Evolutionary conservation across 2,888 invertebrate genomes (phyloP).

Genomic region (Thymelicus lineola): DNA sequence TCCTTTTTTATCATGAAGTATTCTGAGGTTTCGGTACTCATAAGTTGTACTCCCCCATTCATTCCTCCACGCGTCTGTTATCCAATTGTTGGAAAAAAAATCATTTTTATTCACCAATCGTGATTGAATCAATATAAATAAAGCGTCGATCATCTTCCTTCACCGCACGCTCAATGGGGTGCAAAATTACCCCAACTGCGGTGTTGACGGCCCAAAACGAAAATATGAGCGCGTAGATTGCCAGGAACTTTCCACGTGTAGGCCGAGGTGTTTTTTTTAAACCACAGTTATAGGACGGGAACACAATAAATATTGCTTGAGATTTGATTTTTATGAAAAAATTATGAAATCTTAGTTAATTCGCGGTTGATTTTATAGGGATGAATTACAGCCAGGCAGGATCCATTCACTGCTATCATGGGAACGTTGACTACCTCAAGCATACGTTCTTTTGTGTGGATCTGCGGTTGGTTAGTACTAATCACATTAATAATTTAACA

Average conservation of each 20-base stretch:
- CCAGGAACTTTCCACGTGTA: constrained; percentile 15
- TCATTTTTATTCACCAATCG: constrained; percentile 11
- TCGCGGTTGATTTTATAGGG: no score
- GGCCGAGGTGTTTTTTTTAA: not conserved
- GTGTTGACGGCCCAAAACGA: not conserved
- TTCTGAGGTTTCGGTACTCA: not conserved
- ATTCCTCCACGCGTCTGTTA: constrained; percentile 3
- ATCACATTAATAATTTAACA: no score
- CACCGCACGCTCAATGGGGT: constrained; percentile 28
- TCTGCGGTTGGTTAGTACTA: no score
- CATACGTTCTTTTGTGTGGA: no score
- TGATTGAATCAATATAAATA: constrained; percentile 13
- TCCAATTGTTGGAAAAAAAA: constrained; percentile 5
- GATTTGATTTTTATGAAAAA: no score
- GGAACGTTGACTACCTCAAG: no score
- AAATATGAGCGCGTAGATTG: constrained; percentile 17
- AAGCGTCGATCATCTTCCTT: constrained; percentile 24
- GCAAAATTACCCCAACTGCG: constrained; percentile 31
- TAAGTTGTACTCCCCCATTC: not conserved
- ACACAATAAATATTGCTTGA: no score
- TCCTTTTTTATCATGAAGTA: no score
- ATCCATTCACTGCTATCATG: no score
- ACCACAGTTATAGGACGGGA: no score
- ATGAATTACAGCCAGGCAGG: no score
- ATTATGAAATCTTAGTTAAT: no score